Evolutionary conservation across 2,888 invertebrate species (phyloP), one percentile per base, ranked within the genome.

Genomic region (Sminthurides aquaticus): DNA sequence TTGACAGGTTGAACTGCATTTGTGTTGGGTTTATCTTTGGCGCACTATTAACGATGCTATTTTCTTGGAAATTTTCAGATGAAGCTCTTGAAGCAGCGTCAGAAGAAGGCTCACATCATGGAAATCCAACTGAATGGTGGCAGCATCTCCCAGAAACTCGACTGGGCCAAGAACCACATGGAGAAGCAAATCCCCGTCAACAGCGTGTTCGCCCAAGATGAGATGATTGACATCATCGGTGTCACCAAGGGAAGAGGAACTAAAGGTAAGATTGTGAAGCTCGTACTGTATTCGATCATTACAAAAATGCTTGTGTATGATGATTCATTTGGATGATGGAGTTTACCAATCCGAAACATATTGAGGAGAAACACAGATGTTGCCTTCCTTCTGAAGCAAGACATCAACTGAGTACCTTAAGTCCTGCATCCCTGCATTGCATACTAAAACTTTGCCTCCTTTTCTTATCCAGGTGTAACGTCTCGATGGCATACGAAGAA

Each of bases 401-500:
- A 27, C 15, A 11, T 22, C 20, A 55, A 48, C 57, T 15, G 25
- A n/a, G n/a, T n/a, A n/a, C n/a, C n/a, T n/a, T n/a, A n/a, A n/a
- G 18, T 55, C 65, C 22, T 5, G 3, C 24, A 8, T 43, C 34
- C 26, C 22, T 2, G 15, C 28, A 28, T 1, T 24, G 28, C 26
- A n/a, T 48, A 54, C n/a, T n/a, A n/a, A n/a, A n/a, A 34, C 1
- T 20, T 65, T n/a, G n/a, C n/a, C n/a, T n/a, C n/a, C 48, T 56
- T 66, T 20, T 78, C 63, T 60, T 60, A 65, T 68, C 20, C 74
- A 93, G 92, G 96, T 86, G 99, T 99, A 15, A 99, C 98, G 61
- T 95, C 95, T 57, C 91, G 99, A 86, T 99, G 98, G 98, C 97
- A 98, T 80, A 96, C 96, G 58, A 99, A 98, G 88, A 99, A 99